Conservation (phyloP, 2,113 vertebrate species). For the Istiophorus platypterus region DNA sequence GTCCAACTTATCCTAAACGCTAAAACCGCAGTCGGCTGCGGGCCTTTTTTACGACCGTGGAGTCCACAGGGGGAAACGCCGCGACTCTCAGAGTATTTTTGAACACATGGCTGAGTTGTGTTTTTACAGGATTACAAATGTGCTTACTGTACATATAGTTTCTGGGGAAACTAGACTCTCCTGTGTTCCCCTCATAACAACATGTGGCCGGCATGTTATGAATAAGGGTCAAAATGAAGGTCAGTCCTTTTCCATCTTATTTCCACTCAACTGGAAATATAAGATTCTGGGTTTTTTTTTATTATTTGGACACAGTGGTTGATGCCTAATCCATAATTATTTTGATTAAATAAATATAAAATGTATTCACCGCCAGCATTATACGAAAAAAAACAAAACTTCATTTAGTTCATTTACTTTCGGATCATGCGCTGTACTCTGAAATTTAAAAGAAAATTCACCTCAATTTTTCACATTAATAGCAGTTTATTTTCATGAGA, state of each 20-base stretch:
- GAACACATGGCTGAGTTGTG: slow-evolving; percentile 71
- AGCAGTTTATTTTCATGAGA: background rate
- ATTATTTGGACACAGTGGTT: background rate
- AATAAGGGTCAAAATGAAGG: slow-evolving; percentile 19
- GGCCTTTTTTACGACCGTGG: slow-evolving; percentile 61
- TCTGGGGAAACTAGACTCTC: slow-evolving; percentile 64
- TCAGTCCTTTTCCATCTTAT: background rate
- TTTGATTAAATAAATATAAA: background rate
- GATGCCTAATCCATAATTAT: background rate
- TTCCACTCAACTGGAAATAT: background rate
- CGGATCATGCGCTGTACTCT: background rate
- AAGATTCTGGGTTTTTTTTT: background rate
- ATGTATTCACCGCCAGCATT: background rate
- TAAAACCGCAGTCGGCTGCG: slow-evolving; percentile 74
- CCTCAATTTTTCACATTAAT: background rate
- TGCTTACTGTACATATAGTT: slow-evolving; percentile 73
- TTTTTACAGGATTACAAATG: slow-evolving; percentile 83
- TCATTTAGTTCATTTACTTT: too few species aligned
- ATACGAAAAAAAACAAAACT: too few species aligned
- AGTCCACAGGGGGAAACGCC: slow-evolving; percentile 64
- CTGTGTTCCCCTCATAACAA: slow-evolving; percentile 50
- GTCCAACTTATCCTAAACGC: slow-evolving; percentile 52
- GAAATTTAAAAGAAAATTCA: background rate
- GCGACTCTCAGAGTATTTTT: slow-evolving; percentile 74
- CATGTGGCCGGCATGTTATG: slow-evolving; percentile 38